Conservation (phyloP, 2,888 invertebrate genomes). For the Gasteruption jaculator region DNA sequence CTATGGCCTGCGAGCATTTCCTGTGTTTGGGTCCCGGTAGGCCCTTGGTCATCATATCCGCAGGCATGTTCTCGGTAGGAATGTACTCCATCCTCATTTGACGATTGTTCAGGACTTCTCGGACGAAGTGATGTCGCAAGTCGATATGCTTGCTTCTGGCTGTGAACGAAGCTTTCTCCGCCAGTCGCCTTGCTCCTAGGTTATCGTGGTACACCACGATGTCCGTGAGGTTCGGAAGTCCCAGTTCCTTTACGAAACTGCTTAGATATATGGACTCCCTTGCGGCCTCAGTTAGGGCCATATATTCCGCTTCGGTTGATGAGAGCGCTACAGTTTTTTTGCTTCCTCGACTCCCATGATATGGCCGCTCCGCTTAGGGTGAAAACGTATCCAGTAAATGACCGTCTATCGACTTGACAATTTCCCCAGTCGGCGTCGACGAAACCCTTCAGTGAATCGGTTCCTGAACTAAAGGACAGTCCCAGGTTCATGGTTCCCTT, state of each 20-base stretch:
- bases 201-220: conserved; percentile 15
- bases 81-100: conserved; percentile 12
- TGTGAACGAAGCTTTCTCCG: conserved; percentile 1
- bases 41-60: conserved; percentile 17
- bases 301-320: conserved; percentile 16
- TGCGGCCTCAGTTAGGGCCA: conserved; percentile 13
- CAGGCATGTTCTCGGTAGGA: conserved; percentile 16
- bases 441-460: conserved; percentile 22
- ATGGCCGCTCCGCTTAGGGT: conserved; percentile 11
- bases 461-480: conserved; percentile 19
- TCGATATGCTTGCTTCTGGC: conserved; percentile 17
- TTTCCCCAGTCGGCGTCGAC: conserved; percentile 33
- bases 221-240: background rate
- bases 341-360: conserved; percentile 16
- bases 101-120: conserved; percentile 7
- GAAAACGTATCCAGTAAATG: conserved; percentile 19
- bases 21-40: conserved; percentile 10
- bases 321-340: conserved; percentile 18
- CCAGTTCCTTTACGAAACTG: conserved; percentile 4
- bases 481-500: conserved; percentile 24
- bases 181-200: conserved; percentile 12
- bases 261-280: conserved; percentile 12
- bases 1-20: conserved; percentile 6
- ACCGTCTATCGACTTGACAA: conserved; percentile 20
- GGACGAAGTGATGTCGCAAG: conserved; percentile 17